Evolutionary conservation across 2,888 invertebrate species (phyloP).

Genomic region (Oconnorella tubifera): DNA sequence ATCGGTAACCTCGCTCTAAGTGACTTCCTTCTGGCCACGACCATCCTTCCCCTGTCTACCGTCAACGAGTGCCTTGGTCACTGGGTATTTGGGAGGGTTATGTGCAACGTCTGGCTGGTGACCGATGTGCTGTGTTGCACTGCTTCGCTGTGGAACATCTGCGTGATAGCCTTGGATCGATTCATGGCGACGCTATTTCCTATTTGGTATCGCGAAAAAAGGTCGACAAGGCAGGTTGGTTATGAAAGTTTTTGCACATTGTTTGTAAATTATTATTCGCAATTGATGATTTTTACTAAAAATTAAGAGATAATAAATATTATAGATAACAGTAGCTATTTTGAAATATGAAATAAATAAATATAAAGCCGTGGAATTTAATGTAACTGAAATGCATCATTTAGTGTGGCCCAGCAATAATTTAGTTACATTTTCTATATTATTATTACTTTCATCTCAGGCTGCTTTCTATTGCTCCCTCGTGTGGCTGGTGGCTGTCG

Average conservation of each 20-base stretch:
- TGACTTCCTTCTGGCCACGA: conserved; percentile 55
- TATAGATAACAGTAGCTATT: too few species aligned
- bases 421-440: too few species aligned
- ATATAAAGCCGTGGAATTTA: too few species aligned
- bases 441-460: too few species aligned
- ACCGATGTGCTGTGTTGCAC: conserved; percentile 57
- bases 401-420: too few species aligned
- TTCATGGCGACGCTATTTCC: conserved; percentile 56
- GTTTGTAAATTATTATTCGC: too few species aligned
- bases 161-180: conserved; percentile 55
- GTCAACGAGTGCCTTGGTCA: conserved; percentile 52
- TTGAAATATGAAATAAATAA: too few species aligned
- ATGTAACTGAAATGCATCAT: too few species aligned
- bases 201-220: conserved; percentile 48
- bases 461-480: conserved; percentile 50
- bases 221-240: conserved; percentile 42
- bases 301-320: too few species aligned
- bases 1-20: conserved; percentile 56
- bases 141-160: conserved; percentile 57
- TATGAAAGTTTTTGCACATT: too few species aligned
- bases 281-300: too few species aligned
- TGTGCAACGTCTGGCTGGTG: conserved; percentile 59
- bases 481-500: conserved; percentile 54
- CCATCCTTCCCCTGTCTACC: conserved; percentile 54
- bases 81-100: conserved; percentile 52